Base-by-base conservation (phyloP, 2,888 invertebrate species). In the Sinhomidia bicolor region DNA sequence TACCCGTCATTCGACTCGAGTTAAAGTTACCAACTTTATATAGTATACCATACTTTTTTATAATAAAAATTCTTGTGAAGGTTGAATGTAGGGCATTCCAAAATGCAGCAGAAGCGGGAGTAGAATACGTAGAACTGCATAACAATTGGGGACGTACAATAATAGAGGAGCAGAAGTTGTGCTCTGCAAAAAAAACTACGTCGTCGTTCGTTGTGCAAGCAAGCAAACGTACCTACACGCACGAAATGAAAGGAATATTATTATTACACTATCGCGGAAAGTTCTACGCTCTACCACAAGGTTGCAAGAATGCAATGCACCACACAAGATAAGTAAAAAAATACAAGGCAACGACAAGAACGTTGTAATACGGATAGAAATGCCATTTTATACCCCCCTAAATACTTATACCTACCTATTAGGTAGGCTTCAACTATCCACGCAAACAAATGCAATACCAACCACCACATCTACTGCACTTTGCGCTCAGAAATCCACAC, bases 81-180 rank as follows among this genome's bases (percentile, higher is more conserved):
- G 87, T 87, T 87, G 76, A 87, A 81, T 81, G 87, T 87, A 87
- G 87, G 87, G 57, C 87, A 87, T 87, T 87, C 74, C 62, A 81
- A 87, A 87, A 81, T 87, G 87, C 87, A 87, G 81, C 76, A 87
- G 81, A 62, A 76, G 7, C 68, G 82, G 81, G 62, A 76, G 7
- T 54, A 68, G 23, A 26, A 44, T 12, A 71, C 17, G 9, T 41
- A 5, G 12, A 62, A 32, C 36, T 68, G 36, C 68, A 68, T 20
- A 68, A 32, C 36, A 68, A 36, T 7, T 68, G 36, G 68, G 36
- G 68, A 12, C 6, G 9, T 26, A 60, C 26, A 7, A 47, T 14
- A 14, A 4, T n/a, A n/a, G 47, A 10, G 47, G 2, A 47, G 47
- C n/a, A 14, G 47, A 3, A 47, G 47, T 47, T 47, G 47, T 14